These are phyloP conservation scores for Pleuronectes platessa DNA, from an alignment of 2,113 vertebrate genomes.

Conservation along the genomic window DNA sequence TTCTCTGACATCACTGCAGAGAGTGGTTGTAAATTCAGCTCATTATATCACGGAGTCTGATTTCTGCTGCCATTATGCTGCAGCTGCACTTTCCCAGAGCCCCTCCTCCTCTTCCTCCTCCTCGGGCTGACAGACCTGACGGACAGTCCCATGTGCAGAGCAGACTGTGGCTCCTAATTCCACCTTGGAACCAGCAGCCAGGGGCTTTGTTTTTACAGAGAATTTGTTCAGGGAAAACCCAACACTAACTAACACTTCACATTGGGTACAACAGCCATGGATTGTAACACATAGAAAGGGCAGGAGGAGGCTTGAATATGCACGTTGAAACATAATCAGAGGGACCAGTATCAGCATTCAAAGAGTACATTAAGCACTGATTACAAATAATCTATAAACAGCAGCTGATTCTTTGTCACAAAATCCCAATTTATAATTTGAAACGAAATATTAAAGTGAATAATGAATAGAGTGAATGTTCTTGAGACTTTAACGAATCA, in stretches of 20 bases:
- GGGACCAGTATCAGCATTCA: neutral
- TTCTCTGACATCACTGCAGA: constrained; percentile 20
- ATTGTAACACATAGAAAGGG: neutral
- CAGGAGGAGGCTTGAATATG: neutral
- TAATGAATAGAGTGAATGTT: neutral
- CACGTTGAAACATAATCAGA: constrained; percentile 12
- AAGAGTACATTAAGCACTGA: neutral
- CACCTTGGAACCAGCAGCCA: constrained; percentile 17
- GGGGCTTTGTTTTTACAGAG: constrained; percentile 52
- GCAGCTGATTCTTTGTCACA: neutral
- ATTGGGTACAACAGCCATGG: constrained; percentile 9
- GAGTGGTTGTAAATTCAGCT: constrained; percentile 44
- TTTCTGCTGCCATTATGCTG: constrained; percentile 57
- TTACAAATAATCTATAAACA: neutral
- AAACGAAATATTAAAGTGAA: neutral
- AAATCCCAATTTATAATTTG: neutral
- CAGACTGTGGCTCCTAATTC: constrained; percentile 26
- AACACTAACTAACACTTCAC: constrained; percentile 61
- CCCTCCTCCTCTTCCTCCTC: constrained; percentile 41
- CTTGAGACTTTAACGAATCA: neutral
- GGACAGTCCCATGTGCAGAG: constrained; percentile 70
- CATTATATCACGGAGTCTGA: constrained; percentile 38
- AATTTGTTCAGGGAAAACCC: constrained; percentile 58
- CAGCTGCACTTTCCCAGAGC: constrained; percentile 41
- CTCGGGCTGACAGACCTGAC: constrained; percentile 48